phyloP scores from a whole-genome alignment of 1,140 invertebrate genomes.

The Psilanteris sp. region DNA sequence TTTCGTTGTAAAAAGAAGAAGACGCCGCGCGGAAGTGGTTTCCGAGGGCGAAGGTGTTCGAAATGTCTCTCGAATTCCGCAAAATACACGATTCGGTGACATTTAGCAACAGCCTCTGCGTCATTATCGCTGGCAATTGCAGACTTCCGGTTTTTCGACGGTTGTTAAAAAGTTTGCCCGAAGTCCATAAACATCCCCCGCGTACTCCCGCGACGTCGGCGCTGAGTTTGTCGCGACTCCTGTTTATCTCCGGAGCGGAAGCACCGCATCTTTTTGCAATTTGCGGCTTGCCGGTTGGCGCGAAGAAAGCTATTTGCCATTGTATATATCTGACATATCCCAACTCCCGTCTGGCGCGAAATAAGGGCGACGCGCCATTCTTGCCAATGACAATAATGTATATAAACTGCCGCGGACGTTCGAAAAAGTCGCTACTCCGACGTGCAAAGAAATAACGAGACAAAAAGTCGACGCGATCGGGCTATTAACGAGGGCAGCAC shows the following conservation, averaged over 20 bases:
- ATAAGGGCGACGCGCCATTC: neutral
- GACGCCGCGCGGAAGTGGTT: constrained; percentile 51
- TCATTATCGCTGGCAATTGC: constrained; percentile 62
- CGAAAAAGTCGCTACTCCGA: neutral
- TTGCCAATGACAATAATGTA: constrained; percentile 16
- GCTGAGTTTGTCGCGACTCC: constrained; percentile 53
- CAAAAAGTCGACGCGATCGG: neutral
- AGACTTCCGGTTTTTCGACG: constrained; percentile 68
- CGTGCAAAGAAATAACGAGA: neutral
- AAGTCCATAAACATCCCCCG: constrained; percentile 57
- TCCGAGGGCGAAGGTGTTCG: constrained; percentile 40
- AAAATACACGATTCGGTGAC: constrained; percentile 48
- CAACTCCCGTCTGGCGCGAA: constrained; percentile 4
- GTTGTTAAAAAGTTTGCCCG: constrained; percentile 19
- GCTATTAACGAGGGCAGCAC: neutral
- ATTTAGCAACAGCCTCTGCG: constrained; percentile 37
- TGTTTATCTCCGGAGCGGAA: constrained; percentile 16
- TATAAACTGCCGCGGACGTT: constrained; percentile 8
- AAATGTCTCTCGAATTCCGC: constrained; percentile 63
- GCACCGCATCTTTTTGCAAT: constrained; percentile 17
- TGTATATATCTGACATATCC: constrained; percentile 7
- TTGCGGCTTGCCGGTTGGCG: constrained; percentile 32
- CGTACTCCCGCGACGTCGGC: constrained; percentile 40
- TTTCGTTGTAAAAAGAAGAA: constrained; percentile 6
- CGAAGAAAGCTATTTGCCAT: constrained; percentile 14